These are phyloP conservation scores for Eurystomus glaucurus DNA, from an alignment of 2,797 vertebrate genomes.

Conservation along the genomic window DNA sequence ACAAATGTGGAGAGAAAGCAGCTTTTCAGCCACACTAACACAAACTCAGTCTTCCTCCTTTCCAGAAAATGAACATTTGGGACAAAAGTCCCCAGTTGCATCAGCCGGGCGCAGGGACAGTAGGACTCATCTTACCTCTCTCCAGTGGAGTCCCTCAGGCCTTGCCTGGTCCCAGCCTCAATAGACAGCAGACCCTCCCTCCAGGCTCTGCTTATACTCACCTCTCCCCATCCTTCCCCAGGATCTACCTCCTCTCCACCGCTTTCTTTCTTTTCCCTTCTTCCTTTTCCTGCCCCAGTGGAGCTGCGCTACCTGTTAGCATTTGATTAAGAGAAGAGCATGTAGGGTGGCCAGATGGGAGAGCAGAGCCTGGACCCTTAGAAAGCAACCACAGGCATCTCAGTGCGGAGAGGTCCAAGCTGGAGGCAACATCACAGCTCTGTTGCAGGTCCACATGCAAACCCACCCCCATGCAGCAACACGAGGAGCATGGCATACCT, in stretches of 20 bases:
- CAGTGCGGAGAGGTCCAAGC: rapidly evolving
- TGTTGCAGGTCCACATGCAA: rapidly evolving
- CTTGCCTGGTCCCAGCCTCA: not conserved
- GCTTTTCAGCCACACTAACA: not conserved
- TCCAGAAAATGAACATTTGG: not conserved
- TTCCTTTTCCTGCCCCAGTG: not conserved
- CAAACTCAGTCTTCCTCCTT: not conserved
- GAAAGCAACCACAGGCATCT: rapidly evolving
- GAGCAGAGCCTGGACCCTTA: not conserved
- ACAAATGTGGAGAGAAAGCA: not conserved
- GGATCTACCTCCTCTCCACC: not conserved
- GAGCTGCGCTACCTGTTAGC: not conserved
- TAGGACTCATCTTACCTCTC: not conserved
- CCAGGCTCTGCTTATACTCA: not conserved
- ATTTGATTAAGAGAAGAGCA: not conserved
- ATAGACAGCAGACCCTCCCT: not conserved
- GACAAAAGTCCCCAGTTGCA: not conserved
- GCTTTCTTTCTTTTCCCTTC: not conserved
- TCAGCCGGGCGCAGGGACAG: rapidly evolving
- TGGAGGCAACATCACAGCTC: not conserved
- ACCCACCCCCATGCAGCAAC: rapidly evolving
- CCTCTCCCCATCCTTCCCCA: not conserved
- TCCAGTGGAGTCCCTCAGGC: not conserved
- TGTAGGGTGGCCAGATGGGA: not conserved
- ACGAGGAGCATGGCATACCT: rapidly evolving